Base-by-base conservation (phyloP, 53 echinoderm and acorn worm species). In the Stichopus horrens region DNA sequence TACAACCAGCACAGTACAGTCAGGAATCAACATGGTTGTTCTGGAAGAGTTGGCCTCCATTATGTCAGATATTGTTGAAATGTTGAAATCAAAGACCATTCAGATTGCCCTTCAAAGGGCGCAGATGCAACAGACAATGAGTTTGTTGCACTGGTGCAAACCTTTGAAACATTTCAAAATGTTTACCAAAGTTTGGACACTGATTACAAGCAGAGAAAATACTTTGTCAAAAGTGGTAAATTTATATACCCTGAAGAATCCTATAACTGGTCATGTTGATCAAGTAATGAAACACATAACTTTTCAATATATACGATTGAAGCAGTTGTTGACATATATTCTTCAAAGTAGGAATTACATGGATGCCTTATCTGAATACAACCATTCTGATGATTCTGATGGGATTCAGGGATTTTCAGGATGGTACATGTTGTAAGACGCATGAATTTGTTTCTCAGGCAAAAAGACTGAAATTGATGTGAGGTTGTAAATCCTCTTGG, bases 131-230 rank as follows among this genome's bases (percentile, higher is more conserved):
- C 55, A 14, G 88, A 87, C 75, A 52, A 21, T 9, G 76, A 87
- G 5, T 22, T 75, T 9, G 14, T 8, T 5, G 76, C 8, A n/a
- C n/a, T 87, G 9, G 19, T 87, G 75, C 74, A 87, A 75, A 87
- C 75, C 0, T 87, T 87, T 87, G 55, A 87, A 5, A 10, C 55
- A 9, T 87, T 74, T 13, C 53, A 77, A 90, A n/a, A n/a, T 73
- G 52, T 59, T 20, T 87, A 76, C 87, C 54, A 83, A 57, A 57
- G 21, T 73, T n/a, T 90, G 14, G 90, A 90, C 56, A 83, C 91
- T 57, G 88, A 87, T 81, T 87, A 91, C 88, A 84, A 88, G 77
- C 88, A 88, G 76, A 83, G 82, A 76, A 90, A 91, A 83, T 91
- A 88, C 67, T 88, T 91, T 83, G 60, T 5, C 9, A 11, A 88